Percentiles rank a stretch among this genome's conserved stretches.
phyloP scores from a whole-genome alignment of 2,113 vertebrate species.

The Gnathonemus echidnorhynchus region DNA sequence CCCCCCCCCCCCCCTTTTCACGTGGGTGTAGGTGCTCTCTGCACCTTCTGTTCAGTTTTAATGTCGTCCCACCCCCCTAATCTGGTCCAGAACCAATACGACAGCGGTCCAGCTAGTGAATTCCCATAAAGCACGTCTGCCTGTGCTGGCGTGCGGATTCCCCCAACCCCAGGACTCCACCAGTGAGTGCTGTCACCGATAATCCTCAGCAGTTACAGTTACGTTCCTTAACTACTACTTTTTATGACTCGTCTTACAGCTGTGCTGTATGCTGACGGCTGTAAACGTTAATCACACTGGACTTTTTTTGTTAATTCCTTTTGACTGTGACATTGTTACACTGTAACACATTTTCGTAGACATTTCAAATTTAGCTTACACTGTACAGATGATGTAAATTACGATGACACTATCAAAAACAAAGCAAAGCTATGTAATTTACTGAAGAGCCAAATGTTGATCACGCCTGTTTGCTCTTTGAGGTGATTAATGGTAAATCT shows the following conservation, averaged over 20 bases:
- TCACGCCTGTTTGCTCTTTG: background rate
- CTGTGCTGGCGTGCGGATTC: background rate
- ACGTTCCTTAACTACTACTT: background rate
- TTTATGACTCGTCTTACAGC: background rate
- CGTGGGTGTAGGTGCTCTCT: background rate
- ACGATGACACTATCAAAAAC: background rate
- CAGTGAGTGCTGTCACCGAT: background rate
- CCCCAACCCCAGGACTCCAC: background rate
- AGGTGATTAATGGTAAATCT: background rate
- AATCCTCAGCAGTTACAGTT: background rate
- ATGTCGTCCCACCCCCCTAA: background rate
- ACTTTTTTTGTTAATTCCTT: background rate
- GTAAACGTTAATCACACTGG: background rate
- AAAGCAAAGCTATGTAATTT: background rate
- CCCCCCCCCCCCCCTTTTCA: background rate
- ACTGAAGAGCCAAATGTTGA: background rate
- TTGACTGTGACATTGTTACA: background rate
- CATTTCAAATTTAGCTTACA: background rate
- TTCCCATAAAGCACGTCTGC: background rate
- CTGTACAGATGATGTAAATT: background rate
- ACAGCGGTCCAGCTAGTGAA: background rate
- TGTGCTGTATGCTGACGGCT: background rate
- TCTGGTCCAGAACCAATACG: background rate
- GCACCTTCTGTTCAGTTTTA: background rate
- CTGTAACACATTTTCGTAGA: background rate